Evolutionary conservation across 2,797 vertebrate genomes (phyloP).

Genomic region (Alcedo atthis): DNA sequence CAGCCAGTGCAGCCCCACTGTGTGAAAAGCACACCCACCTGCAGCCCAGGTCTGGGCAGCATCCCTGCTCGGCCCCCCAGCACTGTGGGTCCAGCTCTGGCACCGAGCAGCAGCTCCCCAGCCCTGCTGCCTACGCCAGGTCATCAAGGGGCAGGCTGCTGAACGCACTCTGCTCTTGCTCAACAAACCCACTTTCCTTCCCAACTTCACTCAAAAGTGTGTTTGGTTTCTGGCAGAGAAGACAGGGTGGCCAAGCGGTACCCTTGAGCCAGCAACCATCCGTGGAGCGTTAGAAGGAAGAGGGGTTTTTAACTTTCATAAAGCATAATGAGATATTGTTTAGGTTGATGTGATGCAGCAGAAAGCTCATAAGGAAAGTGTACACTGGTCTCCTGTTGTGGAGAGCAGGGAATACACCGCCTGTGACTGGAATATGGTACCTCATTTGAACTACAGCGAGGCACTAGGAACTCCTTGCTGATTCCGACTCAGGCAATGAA

Average conservation of each 20-base stretch:
- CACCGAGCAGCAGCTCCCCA: too few relatives aligned
- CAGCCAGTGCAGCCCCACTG: neutral
- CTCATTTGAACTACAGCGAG: conserved; percentile 12
- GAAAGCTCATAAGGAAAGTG: conserved; percentile 1
- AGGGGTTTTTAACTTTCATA: conserved; percentile 71
- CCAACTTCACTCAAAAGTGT: neutral
- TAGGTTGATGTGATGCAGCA: conserved; percentile 55
- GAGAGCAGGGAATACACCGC: conserved; percentile 10
- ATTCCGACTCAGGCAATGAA: neutral
- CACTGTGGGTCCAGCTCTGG: neutral
- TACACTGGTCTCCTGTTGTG: neutral
- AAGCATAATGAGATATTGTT: conserved; percentile 70
- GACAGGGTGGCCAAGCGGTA: neutral
- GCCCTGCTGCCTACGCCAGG: neutral
- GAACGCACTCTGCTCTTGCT: neutral
- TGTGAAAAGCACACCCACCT: neutral
- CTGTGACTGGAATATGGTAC: conserved; percentile 67
- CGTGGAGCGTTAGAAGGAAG: neutral
- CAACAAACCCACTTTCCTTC: neutral
- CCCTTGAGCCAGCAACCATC: conserved; percentile 25
- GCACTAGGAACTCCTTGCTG: conserved; percentile 7
- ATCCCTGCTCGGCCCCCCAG: rapidly evolving
- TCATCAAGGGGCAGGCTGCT: rapidly evolving
- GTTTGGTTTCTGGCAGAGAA: neutral
- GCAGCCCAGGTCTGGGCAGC: neutral